Conservation (phyloP, 2,113 vertebrate genomes). For the Thalassarche chlororhynchos region DNA sequence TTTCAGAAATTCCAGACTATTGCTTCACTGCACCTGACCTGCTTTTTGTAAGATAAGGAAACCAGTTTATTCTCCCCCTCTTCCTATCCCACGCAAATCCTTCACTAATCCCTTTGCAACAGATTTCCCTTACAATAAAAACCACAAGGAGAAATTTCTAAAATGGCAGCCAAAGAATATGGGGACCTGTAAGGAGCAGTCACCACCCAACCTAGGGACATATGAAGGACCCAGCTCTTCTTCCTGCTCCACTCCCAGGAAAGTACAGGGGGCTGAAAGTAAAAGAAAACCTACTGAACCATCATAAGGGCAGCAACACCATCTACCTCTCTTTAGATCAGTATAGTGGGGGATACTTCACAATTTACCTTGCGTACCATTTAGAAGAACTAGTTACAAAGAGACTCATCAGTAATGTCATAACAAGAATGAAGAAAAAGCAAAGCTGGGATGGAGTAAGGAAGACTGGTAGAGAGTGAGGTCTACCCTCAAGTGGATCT, state of each 20-base stretch:
- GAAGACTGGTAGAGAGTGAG: neutral
- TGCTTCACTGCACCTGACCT: neutral
- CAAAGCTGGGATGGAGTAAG: neutral
- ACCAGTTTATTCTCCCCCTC: neutral
- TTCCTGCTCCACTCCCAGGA: neutral
- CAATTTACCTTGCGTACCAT: neutral
- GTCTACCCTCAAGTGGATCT: neutral
- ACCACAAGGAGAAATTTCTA: neutral
- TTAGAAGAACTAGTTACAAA: neutral
- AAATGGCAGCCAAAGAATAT: neutral
- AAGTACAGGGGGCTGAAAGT: neutral
- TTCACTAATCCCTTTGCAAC: neutral
- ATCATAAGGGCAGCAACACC: neutral
- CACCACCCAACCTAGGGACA: neutral
- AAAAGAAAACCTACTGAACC: neutral
- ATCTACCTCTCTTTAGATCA: neutral
- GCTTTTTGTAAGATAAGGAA: neutral
- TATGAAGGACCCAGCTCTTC: neutral
- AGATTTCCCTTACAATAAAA: neutral
- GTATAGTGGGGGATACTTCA: neutral
- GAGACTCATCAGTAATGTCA: neutral
- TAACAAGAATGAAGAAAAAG: neutral
- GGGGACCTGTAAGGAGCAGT: neutral
- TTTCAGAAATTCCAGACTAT: neutral
- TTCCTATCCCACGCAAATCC: neutral